Base-by-base conservation (phyloP, 2,888 invertebrate species). In the Salticus scenicus region DNA sequence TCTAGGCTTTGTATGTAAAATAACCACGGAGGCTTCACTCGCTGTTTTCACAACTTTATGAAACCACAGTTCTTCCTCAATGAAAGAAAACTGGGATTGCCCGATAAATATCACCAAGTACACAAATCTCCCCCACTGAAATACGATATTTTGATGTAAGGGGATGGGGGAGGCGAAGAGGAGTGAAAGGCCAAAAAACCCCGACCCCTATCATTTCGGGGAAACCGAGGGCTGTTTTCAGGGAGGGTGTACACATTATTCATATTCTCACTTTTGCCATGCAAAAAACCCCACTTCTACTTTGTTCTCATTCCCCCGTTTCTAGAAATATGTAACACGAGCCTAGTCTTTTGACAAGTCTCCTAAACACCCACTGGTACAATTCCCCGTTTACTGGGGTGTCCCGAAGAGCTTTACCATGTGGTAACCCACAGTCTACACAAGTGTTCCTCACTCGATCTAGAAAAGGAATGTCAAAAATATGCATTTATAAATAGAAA, bases 251-350 rank as follows among this genome's bases (percentile, higher is more conserved):
- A 57, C 57, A 69, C 69, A 67, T 67, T 47, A 66, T 42, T 66
- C 75, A 42, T 66, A 64, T 66, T 67, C 75, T 67, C 75, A 75
- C 75, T 75, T 66, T 51, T 66, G 28, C 70, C 24, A 31, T 14
- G 20, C 33, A 31, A 31, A 30, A 31, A 66, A 66, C 28, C 14
- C 12, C 12, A 30, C 14, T 66, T 7, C 17, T 10, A 24, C 57
- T 2, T 14, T 10, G 20, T 24, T 63, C 28, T 72, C 37, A n/a
- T n/a, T n/a, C 72, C 77, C 77, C 51, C 76, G 47, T 72, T 83
- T 73, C 42, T 71, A 5, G 24, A 83, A 83, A 83, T 83, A 83
- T 83, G 83, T 77, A 83, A 83, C 77, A 51, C 57, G 83, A 83
- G 27, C 77, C 82, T 37, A 69, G 51, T 81, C 76, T 77, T 83